phyloP scores from a whole-genome alignment of 2,113 vertebrate genomes.

The Ammodytes marinus region DNA sequence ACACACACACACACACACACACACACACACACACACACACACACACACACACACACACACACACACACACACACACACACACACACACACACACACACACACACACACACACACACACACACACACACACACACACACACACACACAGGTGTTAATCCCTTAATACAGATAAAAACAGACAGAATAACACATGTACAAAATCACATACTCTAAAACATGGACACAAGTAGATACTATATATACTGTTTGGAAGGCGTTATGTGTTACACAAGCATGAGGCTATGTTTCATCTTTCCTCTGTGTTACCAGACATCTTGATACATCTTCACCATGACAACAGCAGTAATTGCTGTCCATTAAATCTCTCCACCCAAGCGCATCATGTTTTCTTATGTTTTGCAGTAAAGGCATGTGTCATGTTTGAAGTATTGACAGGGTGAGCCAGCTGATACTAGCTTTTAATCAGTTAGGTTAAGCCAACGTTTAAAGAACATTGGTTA shows the following conservation, averaged over 20 bases:
- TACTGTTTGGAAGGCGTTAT: constrained; percentile 8
- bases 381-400: constrained; percentile 24
- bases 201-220: no score
- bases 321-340: constrained; percentile 66
- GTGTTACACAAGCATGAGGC: constrained; percentile 30
- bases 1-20: constrained; percentile 42
- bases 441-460: neutral
- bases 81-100: constrained; percentile 23
- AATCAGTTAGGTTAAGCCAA: constrained; percentile 5
- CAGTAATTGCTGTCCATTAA: constrained; percentile 56
- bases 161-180: no score
- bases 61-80: constrained; percentile 20
- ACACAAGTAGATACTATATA: neutral
- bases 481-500: neutral
- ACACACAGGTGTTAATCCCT: neutral
- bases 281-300: constrained; percentile 24
- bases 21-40: constrained; percentile 29
- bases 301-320: constrained; percentile 55
- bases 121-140: constrained; percentile 8
- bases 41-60: constrained; percentile 2
- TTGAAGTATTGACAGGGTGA: constrained; percentile 15
- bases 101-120: constrained; percentile 41
- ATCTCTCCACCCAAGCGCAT: constrained; percentile 29
- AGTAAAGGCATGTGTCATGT: constrained; percentile 23
- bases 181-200: no score